phyloP scores from a whole-genome alignment of 2,888 invertebrate genomes.

The Glomeris marginata region DNA sequence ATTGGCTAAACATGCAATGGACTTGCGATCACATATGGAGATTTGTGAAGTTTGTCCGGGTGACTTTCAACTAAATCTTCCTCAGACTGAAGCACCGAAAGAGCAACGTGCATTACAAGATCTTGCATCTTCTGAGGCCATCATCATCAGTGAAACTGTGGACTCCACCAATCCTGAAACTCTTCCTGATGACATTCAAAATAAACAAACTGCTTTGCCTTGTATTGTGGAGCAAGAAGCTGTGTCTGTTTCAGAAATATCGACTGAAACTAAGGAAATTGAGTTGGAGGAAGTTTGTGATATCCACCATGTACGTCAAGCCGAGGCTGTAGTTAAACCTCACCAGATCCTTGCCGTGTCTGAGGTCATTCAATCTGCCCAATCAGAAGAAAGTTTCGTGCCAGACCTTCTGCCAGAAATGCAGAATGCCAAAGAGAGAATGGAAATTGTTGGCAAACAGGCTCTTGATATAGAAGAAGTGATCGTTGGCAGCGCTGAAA shows the following conservation, averaged over 20 bases:
- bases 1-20: conserved; percentile 2
- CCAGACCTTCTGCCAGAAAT: conserved; percentile 1
- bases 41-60: too few species aligned
- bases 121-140: too few species aligned
- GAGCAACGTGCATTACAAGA: too few species aligned
- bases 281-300: conserved; percentile 3
- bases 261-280: conserved; percentile 22
- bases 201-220: conserved; percentile 3
- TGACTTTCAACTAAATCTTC: too few species aligned
- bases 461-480: too few species aligned
- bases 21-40: neutral
- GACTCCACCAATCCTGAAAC: conserved; percentile 7
- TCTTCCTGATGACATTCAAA: conserved; percentile 12
- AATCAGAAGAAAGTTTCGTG: too few species aligned
- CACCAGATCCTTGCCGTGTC: neutral
- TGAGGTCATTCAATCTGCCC: too few species aligned
- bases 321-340: neutral
- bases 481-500: neutral
- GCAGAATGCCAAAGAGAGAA: too few species aligned
- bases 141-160: too few species aligned
- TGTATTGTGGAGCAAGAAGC: conserved; percentile 21
- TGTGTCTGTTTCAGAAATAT: conserved; percentile 26
- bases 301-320: neutral
- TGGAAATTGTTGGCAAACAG: neutral
- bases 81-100: too few species aligned